Base-by-base conservation (phyloP, 2,797 vertebrate genomes). In the Pseudochromis fuscus region DNA sequence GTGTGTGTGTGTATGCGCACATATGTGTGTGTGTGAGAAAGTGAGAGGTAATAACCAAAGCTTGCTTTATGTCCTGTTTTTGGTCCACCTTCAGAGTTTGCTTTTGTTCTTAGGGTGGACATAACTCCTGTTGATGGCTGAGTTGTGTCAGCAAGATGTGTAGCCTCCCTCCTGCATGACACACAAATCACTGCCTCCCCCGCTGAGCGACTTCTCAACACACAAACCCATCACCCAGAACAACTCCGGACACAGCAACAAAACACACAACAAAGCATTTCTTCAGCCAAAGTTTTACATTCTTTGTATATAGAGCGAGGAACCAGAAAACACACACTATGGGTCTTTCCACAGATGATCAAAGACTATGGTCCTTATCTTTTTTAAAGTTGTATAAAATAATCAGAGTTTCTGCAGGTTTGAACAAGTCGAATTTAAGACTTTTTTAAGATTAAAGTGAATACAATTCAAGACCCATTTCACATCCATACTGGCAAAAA, bases 71-170 rank as follows among this genome's bases (percentile, higher is more conserved):
- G 73, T 33, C 52, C 63, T 52, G 44, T 33, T 78, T 37, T 70
- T 46, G 75, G 61, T 85, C 75, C 69, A 80, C 75, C 79, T 60
- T 84, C 53, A 33, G 55, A 69, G 72, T 76, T 85, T 46, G 52
- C 63, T 38, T 75, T 79, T 82, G 56, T 74, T 81, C 81, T 72
- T 55, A 53, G 40, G 72, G 59, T 28, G 66, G 65, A 79, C 76
- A 66, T 85, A 77, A 87, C 81, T 88, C 76, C 51, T 61, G 8
- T 58, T 79, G 82, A 88, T 77, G 66, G 67, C 62, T 49, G 58
- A 75, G 45, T 79, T 53, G 71, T 85, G 82, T 77, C 72, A 72
- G 80, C 31, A 61, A 62, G 75, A 84, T 72, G 72, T 85, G 82
- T 56, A 51, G 78, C 66, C 40, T 53, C 65, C 52, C 30, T 80